Percentiles rank a stretch among this genome's conserved stretches.
Conservation (phyloP, 2,888 invertebrate genomes). For the Metacarcinus magister region DNA sequence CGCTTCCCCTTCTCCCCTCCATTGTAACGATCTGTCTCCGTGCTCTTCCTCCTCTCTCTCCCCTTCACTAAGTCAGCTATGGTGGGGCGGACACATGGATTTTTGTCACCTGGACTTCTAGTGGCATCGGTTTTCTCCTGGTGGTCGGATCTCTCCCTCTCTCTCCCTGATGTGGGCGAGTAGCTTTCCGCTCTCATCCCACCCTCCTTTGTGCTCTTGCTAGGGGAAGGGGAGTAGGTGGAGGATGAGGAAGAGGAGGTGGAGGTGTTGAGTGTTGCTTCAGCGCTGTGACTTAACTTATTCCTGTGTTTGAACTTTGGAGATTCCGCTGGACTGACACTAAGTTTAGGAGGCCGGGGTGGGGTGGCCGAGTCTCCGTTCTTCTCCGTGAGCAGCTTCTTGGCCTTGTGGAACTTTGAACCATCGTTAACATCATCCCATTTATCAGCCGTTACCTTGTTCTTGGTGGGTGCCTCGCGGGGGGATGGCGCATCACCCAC, state of each 20-base stretch:
- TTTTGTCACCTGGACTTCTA: slow-evolving; percentile 61
- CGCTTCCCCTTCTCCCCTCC: slow-evolving; percentile 62
- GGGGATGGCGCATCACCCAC: background rate
- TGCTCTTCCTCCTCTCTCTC: slow-evolving; percentile 80
- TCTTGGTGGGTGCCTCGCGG: background rate
- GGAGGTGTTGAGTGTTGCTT: slow-evolving; percentile 29
- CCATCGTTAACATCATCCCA: slow-evolving; percentile 64
- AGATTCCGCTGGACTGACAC: slow-evolving; percentile 50
- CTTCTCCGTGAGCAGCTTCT: slow-evolving; percentile 46
- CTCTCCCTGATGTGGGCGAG: slow-evolving; percentile 49
- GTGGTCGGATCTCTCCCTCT: background rate
- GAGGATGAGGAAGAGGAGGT: background rate
- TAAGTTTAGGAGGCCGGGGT: slow-evolving; percentile 40
- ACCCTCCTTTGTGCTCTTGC: slow-evolving; percentile 32
- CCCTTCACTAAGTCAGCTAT: slow-evolving; percentile 82
- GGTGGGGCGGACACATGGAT: slow-evolving; percentile 74
- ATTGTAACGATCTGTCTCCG: slow-evolving; percentile 74
- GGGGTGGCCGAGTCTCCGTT: background rate
- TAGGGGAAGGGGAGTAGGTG: background rate
- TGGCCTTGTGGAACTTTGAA: slow-evolving; percentile 64
- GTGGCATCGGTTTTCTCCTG: slow-evolving; percentile 43
- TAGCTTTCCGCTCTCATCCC: slow-evolving; percentile 43
- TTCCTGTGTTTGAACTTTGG: slow-evolving; percentile 54
- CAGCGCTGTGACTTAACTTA: slow-evolving; percentile 50
- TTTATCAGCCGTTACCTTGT: background rate